These are phyloP conservation scores for Psittacara wagleri DNA, from an alignment of 2,113 vertebrate genomes.

Conservation along the genomic window DNA sequence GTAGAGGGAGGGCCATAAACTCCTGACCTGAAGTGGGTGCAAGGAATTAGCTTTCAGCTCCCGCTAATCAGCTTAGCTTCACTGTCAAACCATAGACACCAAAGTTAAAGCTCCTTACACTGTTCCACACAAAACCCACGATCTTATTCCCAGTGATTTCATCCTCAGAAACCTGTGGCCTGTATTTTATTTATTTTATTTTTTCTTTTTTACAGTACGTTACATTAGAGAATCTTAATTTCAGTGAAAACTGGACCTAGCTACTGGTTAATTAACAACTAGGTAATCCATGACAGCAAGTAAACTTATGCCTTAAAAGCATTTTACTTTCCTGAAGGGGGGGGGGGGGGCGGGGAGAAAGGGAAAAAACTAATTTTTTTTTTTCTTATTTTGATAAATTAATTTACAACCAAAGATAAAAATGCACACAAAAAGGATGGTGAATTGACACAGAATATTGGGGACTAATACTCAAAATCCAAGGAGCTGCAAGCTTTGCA, in stretches of 20 bases:
- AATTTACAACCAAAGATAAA: not conserved
- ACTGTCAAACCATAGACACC: not conserved
- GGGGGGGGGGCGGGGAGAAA: rapidly evolving
- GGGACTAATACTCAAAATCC: not conserved
- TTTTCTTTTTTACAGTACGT: not conserved
- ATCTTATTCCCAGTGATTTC: not conserved
- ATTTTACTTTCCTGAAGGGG: not conserved
- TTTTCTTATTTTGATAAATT: not conserved
- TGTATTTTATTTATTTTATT: not conserved
- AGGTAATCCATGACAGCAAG: not conserved
- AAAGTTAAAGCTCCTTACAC: not conserved
- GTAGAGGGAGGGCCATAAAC: not conserved
- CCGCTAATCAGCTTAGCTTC: not conserved
- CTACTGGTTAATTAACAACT: not conserved
- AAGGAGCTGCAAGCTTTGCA: not conserved
- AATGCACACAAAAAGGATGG: not conserved
- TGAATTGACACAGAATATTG: not conserved
- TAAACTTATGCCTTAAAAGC: not conserved
- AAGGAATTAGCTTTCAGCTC: slow-evolving; percentile 7
- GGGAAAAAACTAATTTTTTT: not conserved
- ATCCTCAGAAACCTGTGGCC: not conserved
- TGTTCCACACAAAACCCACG: not conserved
- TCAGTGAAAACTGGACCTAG: not conserved
- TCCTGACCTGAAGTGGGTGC: not conserved
- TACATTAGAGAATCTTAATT: not conserved